Evolutionary conservation across 1,140 invertebrate species (phyloP).

Genomic region (Coboldia fuscipes): DNA sequence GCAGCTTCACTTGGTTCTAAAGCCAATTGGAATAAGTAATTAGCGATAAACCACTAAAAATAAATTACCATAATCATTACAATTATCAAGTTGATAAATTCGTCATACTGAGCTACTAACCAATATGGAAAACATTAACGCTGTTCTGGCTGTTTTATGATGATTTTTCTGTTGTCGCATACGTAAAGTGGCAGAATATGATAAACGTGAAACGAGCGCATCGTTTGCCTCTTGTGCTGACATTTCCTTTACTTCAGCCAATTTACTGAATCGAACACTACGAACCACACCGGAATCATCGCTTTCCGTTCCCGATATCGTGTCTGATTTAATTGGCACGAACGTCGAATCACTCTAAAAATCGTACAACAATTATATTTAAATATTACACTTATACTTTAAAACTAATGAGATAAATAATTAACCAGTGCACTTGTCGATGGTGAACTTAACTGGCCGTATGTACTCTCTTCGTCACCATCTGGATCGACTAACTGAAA

Average conservation of each 20-base stretch:
- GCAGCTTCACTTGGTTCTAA: conserved; percentile 49
- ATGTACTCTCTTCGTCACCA: conserved; percentile 42
- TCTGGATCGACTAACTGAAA: conserved; percentile 42
- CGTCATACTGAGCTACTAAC: conserved; percentile 26
- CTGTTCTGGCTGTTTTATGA: conserved; percentile 46
- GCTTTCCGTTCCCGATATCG: conserved; percentile 56
- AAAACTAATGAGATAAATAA: background rate
- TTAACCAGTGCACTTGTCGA: background rate
- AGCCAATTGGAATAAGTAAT: conserved; percentile 62
- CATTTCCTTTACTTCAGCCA: conserved; percentile 67
- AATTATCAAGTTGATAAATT: background rate
- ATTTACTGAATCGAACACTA: conserved; percentile 60
- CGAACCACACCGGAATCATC: conserved; percentile 58
- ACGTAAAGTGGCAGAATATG: conserved; percentile 58
- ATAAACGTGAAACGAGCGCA: conserved; percentile 57
- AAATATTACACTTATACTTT: too few relatives aligned
- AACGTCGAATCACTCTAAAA: conserved; percentile 59
- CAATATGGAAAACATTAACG: conserved; percentile 53
- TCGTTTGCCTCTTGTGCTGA: conserved; percentile 64
- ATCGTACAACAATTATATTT: too few relatives aligned
- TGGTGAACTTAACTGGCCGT: conserved; percentile 11
- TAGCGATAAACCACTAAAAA: conserved; percentile 61
- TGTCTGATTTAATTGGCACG: conserved; percentile 59
- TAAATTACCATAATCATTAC: conserved; percentile 1
- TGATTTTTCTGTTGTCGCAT: conserved; percentile 25